These are phyloP conservation scores for Drusus annulatus DNA, from an alignment of 1,140 invertebrate genomes.

Conservation along the genomic window DNA sequence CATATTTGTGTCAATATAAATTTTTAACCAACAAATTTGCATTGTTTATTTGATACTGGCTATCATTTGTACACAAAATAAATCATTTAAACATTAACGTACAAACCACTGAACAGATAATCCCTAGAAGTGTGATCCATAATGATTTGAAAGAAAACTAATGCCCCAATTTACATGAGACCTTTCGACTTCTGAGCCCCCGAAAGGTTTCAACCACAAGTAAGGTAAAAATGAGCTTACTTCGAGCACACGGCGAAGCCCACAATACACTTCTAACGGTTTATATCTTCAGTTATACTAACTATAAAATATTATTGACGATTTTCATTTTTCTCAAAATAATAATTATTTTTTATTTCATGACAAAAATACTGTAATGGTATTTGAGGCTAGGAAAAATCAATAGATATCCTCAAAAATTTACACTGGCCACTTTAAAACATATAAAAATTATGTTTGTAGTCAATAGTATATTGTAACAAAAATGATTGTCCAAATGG, in stretches of 20 bases:
- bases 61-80: slow-evolving; percentile 1
- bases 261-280: no score
- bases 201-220: no score
- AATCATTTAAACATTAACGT: background rate
- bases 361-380: background rate
- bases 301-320: background rate
- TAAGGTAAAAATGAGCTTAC: no score
- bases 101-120: no score
- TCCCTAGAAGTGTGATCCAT: no score
- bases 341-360: no score
- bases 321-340: background rate
- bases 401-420: background rate
- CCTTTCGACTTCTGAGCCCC: no score
- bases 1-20: background rate
- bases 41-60: slow-evolving; percentile 10
- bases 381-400: background rate
- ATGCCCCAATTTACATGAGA: no score
- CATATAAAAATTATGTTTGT: background rate
- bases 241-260: no score
- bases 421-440: background rate
- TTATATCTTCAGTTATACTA: no score
- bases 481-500: no score
- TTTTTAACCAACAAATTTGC: background rate
- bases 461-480: background rate
- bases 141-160: no score